These are phyloP conservation scores for Dysmachus trigonus DNA, from an alignment of 2,888 invertebrate species.

Conservation along the genomic window DNA sequence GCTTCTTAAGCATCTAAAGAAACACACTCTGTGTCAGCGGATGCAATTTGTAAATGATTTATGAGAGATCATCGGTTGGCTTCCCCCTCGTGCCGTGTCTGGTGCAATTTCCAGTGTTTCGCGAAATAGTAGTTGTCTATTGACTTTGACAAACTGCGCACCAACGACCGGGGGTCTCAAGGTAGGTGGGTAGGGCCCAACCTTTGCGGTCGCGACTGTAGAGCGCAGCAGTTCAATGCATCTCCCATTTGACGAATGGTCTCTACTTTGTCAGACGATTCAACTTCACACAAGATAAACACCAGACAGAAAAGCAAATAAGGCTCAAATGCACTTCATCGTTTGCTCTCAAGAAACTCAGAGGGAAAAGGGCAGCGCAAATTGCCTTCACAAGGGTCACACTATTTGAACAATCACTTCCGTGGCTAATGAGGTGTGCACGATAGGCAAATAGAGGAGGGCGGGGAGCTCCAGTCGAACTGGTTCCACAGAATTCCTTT, in stretches of 20 bases:
- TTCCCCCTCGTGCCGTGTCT: neutral
- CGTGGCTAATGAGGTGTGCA: conserved; percentile 19
- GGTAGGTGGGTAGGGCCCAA: neutral
- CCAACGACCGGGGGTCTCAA: neutral
- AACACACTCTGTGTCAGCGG: neutral
- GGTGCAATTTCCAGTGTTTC: neutral
- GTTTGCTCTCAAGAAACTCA: neutral
- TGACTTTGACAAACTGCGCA: neutral
- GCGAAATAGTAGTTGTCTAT: conserved; percentile 17
- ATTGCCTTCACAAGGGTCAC: neutral
- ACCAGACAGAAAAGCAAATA: neutral
- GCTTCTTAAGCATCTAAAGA: neutral
- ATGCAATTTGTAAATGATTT: conserved; percentile 22
- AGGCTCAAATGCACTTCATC: neutral
- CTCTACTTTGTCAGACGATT: neutral
- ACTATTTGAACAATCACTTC: conserved; percentile 10
- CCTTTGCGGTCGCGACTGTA: neutral
- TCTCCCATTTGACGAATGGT: conserved; percentile 6
- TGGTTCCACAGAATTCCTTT: neutral
- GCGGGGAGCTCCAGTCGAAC: neutral
- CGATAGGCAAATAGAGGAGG: neutral
- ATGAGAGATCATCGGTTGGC: neutral
- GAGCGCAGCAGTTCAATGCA: conserved; percentile 3
- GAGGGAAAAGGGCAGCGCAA: neutral
- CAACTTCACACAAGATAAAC: neutral